Evolutionary conservation across 2,113 vertebrate species (phyloP), one percentile per base, ranked within the genome.

Genomic region (Galbula dea): DNA sequence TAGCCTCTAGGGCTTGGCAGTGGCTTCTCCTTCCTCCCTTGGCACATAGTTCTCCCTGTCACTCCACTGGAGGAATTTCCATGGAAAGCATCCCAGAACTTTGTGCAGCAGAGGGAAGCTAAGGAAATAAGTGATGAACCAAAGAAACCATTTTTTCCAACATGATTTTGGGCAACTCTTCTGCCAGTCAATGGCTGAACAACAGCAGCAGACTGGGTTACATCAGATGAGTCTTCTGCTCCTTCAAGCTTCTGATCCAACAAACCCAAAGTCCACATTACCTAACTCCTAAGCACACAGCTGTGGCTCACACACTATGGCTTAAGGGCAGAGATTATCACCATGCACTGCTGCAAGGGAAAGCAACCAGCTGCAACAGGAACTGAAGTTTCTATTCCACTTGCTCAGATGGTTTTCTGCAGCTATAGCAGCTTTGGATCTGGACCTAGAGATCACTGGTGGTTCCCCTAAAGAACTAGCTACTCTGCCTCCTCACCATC

Each of bases 11-110:
- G 34, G 52, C 36, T 6, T 58, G 67, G 82, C 37, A 51, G 21
- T 1, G n/a, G 21, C 30, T 51, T 39, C 46, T 69, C 77, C 68
- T 59, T 68, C 15, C 3, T 37, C 30, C 68, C 55, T 32, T 27
- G 29, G 52, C 36, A 79, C 46, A 58, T n/a, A 85, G 29, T 0
- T 55, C 43, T 18, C 51, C 26, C 21, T 48, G 21, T 45, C 55
- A 86, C 45, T 54, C 34, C 57, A 18, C 6, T 8, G 22, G 2
- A 51, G 51, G 72, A 85, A 88, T 51, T 81, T 6, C 45, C 24
- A 41, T 1, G 8, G 30, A 27, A 91, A 16, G n/a, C 45, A 80
- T 9, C 22, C 0, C 0, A 34, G n/a, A 69, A 27, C 13, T 48
- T 61, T 62, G 20, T 52, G 48, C 80, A 76, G 27, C 66, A 14